phyloP scores from a whole-genome alignment of 2,888 invertebrate species.

The Xanthorhoe spadicearia region DNA sequence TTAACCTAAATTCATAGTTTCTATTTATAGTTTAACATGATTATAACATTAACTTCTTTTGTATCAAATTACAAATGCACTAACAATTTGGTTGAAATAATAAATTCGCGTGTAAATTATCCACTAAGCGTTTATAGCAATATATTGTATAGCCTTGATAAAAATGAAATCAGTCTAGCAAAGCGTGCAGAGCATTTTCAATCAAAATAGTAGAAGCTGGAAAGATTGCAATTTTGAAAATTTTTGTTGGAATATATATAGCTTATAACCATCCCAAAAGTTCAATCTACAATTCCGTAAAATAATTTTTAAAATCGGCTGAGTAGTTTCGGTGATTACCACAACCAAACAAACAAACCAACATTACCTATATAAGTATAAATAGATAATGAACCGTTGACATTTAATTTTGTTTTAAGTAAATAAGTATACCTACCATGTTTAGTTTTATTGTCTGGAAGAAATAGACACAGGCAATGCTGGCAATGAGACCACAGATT shows the following conservation, averaged over 20 bases:
- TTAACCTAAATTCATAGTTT: neutral
- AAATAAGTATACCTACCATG: too few species aligned
- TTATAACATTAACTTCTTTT: neutral
- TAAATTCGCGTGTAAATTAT: neutral
- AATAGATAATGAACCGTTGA: too few species aligned
- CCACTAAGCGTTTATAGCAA: neutral
- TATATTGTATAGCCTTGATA: neutral
- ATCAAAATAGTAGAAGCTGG: neutral
- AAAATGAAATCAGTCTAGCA: neutral
- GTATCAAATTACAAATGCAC: neutral
- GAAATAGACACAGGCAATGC: too few species aligned
- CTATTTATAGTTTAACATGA: neutral
- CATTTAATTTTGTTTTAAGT: too few species aligned
- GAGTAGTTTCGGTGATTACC: too few species aligned
- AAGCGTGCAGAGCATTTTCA: neutral
- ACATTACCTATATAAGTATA: too few species aligned
- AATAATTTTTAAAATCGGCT: too few species aligned
- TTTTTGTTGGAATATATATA: too few species aligned
- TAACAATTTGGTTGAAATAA: neutral
- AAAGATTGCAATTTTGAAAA: neutral
- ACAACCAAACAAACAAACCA: too few species aligned
- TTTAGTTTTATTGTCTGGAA: too few species aligned
- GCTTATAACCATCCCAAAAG: too few species aligned
- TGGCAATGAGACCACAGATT: too few species aligned
- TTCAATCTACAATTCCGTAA: neutral